A percentile compares a stretch with the other conserved stretches of the same genome.
Evolutionary conservation across 2,888 invertebrate species (phyloP).

Genomic region (Silvanus unidentatus): DNA sequence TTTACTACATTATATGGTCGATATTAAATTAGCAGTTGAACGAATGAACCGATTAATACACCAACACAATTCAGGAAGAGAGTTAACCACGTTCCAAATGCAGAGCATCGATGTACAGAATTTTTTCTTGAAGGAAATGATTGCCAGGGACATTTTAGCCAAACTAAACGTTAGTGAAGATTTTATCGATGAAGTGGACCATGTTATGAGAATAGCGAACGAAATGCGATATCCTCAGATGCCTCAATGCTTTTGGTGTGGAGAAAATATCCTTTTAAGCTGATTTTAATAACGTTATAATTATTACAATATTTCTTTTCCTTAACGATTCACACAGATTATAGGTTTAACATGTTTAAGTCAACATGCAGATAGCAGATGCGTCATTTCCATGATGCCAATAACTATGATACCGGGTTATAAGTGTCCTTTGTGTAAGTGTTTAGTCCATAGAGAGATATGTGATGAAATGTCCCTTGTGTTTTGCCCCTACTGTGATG

Average conservation of each 20-base stretch:
- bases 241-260: constrained; percentile 36
- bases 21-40: constrained; percentile 32
- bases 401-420: constrained; percentile 34
- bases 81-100: constrained; percentile 32
- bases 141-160: constrained; percentile 30
- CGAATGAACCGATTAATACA: constrained; percentile 32
- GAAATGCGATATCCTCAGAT: constrained; percentile 34
- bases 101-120: constrained; percentile 36
- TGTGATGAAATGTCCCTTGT: constrained; percentile 27
- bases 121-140: constrained; percentile 37
- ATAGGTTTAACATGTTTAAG: constrained; percentile 37
- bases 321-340: constrained; percentile 26
- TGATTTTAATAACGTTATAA: constrained; percentile 4
- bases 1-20: constrained; percentile 34
- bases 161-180: constrained; percentile 35
- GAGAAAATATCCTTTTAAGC: constrained; percentile 39
- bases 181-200: constrained; percentile 32
- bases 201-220: constrained; percentile 33
- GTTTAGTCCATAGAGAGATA: constrained; percentile 32
- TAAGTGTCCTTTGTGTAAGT: constrained; percentile 37
- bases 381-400: constrained; percentile 39
- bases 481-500: constrained; percentile 39
- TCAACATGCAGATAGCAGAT: constrained; percentile 36
- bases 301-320: neutral
- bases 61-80: constrained; percentile 20